phyloP scores from a whole-genome alignment of 2,113 vertebrate genomes.

The Triplophysa dalaica region DNA sequence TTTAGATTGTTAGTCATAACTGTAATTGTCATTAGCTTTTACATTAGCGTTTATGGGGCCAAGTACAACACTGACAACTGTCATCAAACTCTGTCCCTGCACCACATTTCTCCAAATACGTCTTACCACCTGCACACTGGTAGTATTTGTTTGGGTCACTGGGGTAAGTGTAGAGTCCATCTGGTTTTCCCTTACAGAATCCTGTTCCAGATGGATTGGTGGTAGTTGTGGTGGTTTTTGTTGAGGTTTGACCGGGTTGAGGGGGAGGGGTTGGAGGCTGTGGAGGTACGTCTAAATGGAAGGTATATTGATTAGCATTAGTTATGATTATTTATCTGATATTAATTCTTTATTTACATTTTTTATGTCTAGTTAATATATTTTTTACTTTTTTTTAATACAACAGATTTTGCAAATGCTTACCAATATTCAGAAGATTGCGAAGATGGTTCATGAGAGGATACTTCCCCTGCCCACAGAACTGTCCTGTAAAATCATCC shows the following conservation, averaged over 20 bases:
- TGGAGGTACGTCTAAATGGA: conserved; percentile 26
- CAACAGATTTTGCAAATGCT: background rate
- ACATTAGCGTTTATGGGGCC: conserved; percentile 55
- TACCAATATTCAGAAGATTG: conserved; percentile 70
- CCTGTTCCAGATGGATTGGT: conserved; percentile 65
- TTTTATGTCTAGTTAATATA: too few relatives aligned
- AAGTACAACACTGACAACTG: conserved; percentile 71
- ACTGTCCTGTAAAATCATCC: conserved; percentile 80
- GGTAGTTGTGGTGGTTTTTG: conserved; percentile 48
- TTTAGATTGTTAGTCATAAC: too few relatives aligned
- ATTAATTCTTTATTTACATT: background rate
- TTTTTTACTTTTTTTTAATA: background rate
- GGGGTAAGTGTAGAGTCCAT: conserved; percentile 68
- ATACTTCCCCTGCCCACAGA: conserved; percentile 75
- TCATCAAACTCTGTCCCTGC: conserved; percentile 61
- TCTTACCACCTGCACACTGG: conserved; percentile 63
- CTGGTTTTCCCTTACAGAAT: conserved; percentile 72
- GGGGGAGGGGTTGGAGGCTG: conserved; percentile 50
- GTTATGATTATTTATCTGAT: background rate
- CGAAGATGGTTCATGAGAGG: conserved; percentile 74
- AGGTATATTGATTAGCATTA: background rate
- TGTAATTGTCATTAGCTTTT: background rate
- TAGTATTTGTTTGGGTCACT: conserved; percentile 63
- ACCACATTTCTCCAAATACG: conserved; percentile 50
- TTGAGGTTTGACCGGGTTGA: conserved; percentile 43